A percentile compares a stretch with the other conserved stretches of the same genome.
Conservation (phyloP, 2,888 invertebrate species). For the Drosophila mayaguana region DNA sequence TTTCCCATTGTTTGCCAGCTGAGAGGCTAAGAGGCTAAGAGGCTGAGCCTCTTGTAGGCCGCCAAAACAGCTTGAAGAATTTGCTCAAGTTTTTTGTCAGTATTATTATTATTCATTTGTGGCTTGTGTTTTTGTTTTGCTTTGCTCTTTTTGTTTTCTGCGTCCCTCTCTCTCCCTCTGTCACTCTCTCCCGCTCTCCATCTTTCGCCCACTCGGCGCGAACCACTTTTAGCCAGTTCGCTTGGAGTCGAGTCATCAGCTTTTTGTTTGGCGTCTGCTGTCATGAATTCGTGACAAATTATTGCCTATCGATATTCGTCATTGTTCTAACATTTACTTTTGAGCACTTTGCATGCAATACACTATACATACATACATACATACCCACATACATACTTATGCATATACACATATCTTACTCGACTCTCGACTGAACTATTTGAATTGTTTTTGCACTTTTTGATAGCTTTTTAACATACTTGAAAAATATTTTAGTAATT, state of each 20-base stretch:
- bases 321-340: slow-evolving; percentile 41
- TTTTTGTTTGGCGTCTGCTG: slow-evolving; percentile 6
- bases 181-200: background rate
- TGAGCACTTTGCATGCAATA: slow-evolving; percentile 15
- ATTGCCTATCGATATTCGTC: slow-evolving; percentile 51
- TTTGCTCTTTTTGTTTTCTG: background rate
- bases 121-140: slow-evolving; percentile 11
- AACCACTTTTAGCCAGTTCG: slow-evolving; percentile 33
- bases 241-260: slow-evolving; percentile 27
- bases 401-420: no score
- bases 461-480: slow-evolving; percentile 1
- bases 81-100: slow-evolving; percentile 39
- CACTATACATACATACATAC: background rate
- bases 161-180: background rate
- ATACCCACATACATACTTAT: background rate
- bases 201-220: slow-evolving; percentile 36
- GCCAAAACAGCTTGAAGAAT: slow-evolving; percentile 54
- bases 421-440: slow-evolving; percentile 5
- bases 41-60: slow-evolving; percentile 43
- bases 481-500: slow-evolving; percentile 8
- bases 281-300: slow-evolving; percentile 55
- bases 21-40: slow-evolving; percentile 6
- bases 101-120: slow-evolving; percentile 6
- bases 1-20: slow-evolving; percentile 56
- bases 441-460: slow-evolving; percentile 7